Percentiles rank a stretch among this genome's conserved stretches.
Conservation (phyloP, 2,888 invertebrate genomes). For the Mamestra brassicae region DNA sequence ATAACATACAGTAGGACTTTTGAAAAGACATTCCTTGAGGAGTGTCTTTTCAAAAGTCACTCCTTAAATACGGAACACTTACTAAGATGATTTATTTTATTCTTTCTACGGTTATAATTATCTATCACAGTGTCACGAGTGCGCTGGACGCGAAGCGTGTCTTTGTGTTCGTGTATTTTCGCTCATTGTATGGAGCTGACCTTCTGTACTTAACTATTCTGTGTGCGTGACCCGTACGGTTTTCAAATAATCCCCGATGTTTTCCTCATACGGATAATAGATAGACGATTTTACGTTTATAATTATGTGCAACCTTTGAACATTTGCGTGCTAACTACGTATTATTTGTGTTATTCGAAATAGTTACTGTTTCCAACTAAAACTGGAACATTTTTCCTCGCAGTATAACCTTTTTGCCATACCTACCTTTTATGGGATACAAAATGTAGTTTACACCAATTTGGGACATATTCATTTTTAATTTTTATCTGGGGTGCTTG, state of each 20-base stretch:
- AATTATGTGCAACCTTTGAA: not conserved
- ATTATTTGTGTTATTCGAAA: not conserved
- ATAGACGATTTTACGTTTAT: not conserved
- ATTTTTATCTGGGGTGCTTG: no score
- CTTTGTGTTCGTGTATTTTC: not conserved
- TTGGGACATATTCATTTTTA: not conserved
- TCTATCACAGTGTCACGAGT: no score
- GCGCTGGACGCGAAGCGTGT: not conserved
- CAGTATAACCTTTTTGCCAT: not conserved
- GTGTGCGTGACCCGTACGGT: not conserved
- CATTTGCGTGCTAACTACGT: not conserved
- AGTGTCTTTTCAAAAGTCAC: no score
- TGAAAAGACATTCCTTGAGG: no score
- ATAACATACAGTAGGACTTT: no score
- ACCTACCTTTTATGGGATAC: not conserved
- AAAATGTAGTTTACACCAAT: not conserved
- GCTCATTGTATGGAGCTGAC: not conserved
- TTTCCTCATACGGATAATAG: conserved; percentile 17
- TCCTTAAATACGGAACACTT: no score
- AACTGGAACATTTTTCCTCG: not conserved
- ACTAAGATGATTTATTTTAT: no score
- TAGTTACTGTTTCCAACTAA: not conserved
- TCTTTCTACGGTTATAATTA: no score
- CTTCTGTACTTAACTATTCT: conserved; percentile 3
- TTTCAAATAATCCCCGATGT: conserved; percentile 1